These are phyloP conservation scores for Lobophora halterata DNA, from an alignment of 2,888 invertebrate genomes.

Conservation along the genomic window DNA sequence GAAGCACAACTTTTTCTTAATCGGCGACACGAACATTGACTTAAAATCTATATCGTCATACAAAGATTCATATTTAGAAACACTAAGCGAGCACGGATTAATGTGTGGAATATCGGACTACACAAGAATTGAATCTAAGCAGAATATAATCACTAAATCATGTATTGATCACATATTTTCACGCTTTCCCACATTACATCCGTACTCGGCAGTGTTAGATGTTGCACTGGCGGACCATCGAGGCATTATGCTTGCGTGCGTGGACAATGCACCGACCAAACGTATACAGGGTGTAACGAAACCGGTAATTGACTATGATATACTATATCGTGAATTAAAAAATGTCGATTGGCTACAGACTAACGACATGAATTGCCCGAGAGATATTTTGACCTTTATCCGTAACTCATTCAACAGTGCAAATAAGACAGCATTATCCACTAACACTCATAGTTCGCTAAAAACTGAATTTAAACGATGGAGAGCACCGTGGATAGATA, in stretches of 20 bases:
- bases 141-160: constrained; percentile 24
- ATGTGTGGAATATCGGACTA: constrained; percentile 22
- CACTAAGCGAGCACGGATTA: constrained; percentile 17
- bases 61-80: constrained; percentile 13
- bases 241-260: constrained; percentile 1
- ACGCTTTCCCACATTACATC: constrained; percentile 26
- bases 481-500: constrained; percentile 4
- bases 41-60: constrained; percentile 6
- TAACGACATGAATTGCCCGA: constrained; percentile 1
- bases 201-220: constrained; percentile 25
- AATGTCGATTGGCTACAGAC: constrained; percentile 7
- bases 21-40: constrained; percentile 13
- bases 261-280: background rate
- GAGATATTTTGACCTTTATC: constrained; percentile 4
- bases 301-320: constrained; percentile 1
- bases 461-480: background rate
- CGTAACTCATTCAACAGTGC: constrained; percentile 3
- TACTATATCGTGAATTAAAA: constrained; percentile 1
- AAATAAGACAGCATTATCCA: background rate
- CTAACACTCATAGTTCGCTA: background rate
- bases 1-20: constrained; percentile 9
- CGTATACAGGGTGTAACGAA: constrained; percentile 5
- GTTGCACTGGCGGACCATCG: constrained; percentile 29
- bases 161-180: constrained; percentile 33
- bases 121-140: constrained; percentile 23